A percentile compares a stretch with the other conserved stretches of the same genome.
Evolutionary conservation across 1,140 invertebrate species (phyloP).

Genomic region (Sinonovacula constricta): DNA sequence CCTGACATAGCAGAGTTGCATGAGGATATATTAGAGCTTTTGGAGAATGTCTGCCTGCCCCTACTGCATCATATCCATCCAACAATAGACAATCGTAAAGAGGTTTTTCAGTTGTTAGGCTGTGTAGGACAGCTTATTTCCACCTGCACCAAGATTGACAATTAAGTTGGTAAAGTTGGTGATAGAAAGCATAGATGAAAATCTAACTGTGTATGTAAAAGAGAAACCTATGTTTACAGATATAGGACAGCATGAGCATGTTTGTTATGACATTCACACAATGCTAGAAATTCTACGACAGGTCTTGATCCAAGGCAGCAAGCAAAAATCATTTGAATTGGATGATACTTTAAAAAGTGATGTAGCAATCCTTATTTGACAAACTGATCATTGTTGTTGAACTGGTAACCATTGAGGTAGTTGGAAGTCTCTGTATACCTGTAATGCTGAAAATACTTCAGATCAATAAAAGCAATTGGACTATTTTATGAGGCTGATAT

Average conservation of each 20-base stretch:
- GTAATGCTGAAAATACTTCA: slow-evolving; percentile 44
- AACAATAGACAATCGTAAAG: not conserved
- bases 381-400: slow-evolving; percentile 2
- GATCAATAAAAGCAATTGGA: slow-evolving; percentile 3
- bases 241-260: slow-evolving; percentile 7
- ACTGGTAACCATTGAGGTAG: slow-evolving; percentile 13
- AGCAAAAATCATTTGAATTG: not conserved
- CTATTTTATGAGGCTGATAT: slow-evolving; percentile 6
- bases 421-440: slow-evolving; percentile 12
- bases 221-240: slow-evolving; percentile 19
- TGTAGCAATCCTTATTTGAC: too few species aligned
- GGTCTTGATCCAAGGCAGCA: not conserved
- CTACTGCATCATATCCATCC: slow-evolving; percentile 23
- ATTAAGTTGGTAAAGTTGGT: not conserved
- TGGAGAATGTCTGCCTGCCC: slow-evolving; percentile 19
- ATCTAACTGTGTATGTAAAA: slow-evolving; percentile 6
- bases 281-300: slow-evolving; percentile 23
- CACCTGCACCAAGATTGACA: not conserved
- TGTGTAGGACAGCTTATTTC: slow-evolving; percentile 2
- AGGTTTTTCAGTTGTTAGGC: slow-evolving; percentile 3
- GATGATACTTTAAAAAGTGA: not conserved
- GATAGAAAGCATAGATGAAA: not conserved
- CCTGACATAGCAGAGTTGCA: not conserved
- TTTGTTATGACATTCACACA: slow-evolving; percentile 15
- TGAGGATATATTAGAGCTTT: not conserved